Conservation (phyloP, 2,113 vertebrate species). For the Stictonetta naevosa region DNA sequence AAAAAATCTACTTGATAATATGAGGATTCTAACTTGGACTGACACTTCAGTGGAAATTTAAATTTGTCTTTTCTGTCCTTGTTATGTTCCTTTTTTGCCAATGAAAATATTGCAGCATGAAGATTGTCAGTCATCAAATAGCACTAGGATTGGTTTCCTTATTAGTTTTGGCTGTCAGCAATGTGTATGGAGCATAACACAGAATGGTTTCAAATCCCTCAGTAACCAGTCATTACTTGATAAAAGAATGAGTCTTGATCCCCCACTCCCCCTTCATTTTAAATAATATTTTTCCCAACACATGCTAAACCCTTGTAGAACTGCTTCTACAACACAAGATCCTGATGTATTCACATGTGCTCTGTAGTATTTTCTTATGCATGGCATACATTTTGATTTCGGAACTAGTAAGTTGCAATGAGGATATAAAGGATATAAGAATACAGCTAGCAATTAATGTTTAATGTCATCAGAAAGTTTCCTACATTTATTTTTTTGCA, state of each 20-base stretch:
- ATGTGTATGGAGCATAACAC: neutral
- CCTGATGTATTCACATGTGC: neutral
- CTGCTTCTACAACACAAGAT: neutral
- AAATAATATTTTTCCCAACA: neutral
- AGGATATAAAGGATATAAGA: neutral
- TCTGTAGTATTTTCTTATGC: neutral
- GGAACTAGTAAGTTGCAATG: neutral
- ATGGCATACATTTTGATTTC: neutral
- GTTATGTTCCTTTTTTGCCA: neutral
- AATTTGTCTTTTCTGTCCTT: neutral
- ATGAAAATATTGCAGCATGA: neutral
- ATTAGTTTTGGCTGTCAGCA: neutral
- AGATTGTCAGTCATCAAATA: constrained; percentile 13
- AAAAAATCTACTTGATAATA: neutral
- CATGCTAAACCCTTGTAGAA: neutral
- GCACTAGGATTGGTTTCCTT: neutral
- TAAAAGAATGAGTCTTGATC: neutral
- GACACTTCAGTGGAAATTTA: constrained; percentile 5
- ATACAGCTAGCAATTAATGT: neutral
- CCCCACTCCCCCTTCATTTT: neutral
- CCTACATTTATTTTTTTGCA: neutral
- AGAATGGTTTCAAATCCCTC: neutral
- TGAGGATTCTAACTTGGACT: neutral
- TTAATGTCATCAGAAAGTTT: neutral
- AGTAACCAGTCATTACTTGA: neutral